phyloP scores from a whole-genome alignment of 2,113 vertebrate species.

The Sturnira hondurensis region DNA sequence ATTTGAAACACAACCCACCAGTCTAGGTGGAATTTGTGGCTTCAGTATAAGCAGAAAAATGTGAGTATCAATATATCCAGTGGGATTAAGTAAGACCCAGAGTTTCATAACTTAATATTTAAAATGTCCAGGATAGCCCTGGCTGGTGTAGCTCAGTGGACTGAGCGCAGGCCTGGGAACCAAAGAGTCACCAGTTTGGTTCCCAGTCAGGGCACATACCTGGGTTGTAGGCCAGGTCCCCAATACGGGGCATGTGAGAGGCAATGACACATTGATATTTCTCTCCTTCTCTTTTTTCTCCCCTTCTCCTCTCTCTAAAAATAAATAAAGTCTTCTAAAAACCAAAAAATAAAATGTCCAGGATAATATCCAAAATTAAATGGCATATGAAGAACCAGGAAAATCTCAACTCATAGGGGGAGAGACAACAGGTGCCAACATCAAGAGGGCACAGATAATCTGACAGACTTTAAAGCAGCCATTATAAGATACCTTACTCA shows the following conservation, averaged over 20 bases:
- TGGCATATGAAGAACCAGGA: neutral
- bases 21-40: neutral
- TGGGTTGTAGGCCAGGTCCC: no score
- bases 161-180: no score
- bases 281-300: no score
- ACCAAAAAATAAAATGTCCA: neutral
- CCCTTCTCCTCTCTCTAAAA: no score
- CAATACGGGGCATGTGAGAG: no score
- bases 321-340: no score
- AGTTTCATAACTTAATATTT: neutral
- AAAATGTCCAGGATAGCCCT: neutral
- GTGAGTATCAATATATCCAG: neutral
- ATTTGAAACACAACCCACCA: neutral
- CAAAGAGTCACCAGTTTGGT: no score
- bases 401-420: neutral
- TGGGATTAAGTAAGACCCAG: neutral
- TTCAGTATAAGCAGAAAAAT: neutral
- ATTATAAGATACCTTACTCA: neutral
- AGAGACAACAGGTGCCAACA: neutral
- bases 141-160: no score
- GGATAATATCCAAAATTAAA: neutral
- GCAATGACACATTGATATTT: no score
- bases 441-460: neutral
- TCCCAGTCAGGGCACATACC: no score
- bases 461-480: neutral